A percentile compares a stretch with the other conserved stretches of the same genome.
Evolutionary conservation across 2,888 invertebrate genomes (phyloP).

Genomic region (Idaea straminata): DNA sequence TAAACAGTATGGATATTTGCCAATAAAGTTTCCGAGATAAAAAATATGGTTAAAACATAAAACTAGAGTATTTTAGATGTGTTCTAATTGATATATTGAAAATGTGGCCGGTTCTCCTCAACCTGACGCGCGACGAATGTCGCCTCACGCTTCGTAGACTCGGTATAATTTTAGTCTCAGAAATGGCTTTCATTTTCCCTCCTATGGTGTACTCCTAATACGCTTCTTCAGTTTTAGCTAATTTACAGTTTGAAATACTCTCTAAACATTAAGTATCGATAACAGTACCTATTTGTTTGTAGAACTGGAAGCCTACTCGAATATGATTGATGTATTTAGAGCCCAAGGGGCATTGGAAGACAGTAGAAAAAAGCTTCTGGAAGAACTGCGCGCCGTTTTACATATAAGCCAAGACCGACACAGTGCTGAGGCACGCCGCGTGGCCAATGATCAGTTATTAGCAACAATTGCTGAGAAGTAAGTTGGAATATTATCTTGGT

Average conservation of each 20-base stretch:
- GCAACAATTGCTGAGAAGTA: constrained; percentile 94
- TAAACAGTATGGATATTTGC: constrained; percentile 81
- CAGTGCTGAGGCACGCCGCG: constrained; percentile 94
- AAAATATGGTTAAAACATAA: constrained; percentile 71
- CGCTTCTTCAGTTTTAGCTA: constrained; percentile 42
- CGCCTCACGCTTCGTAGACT: constrained; percentile 92
- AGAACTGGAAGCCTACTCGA: constrained; percentile 96
- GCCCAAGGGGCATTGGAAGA: constrained; percentile 94
- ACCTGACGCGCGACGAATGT: constrained; percentile 94
- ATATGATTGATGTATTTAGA: constrained; percentile 93
- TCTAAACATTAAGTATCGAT: constrained; percentile 30
- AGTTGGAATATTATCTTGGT: constrained; percentile 58
- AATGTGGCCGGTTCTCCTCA: constrained; percentile 86
- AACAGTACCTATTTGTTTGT: constrained; percentile 57
- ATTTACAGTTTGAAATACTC: constrained; percentile 34
- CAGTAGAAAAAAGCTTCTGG: constrained; percentile 90
- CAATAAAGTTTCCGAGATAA: constrained; percentile 65
- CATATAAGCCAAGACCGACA: constrained; percentile 95
- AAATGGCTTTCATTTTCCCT: constrained; percentile 78
- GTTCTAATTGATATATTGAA: constrained; percentile 53
- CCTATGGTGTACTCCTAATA: constrained; percentile 68
- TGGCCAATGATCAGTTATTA: constrained; percentile 94
- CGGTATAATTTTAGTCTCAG: constrained; percentile 83
- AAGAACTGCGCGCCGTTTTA: constrained; percentile 89
- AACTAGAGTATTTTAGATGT: constrained; percentile 56